Base-by-base conservation (phyloP, 2,888 invertebrate genomes). In the Lasioglossum villosulum region DNA sequence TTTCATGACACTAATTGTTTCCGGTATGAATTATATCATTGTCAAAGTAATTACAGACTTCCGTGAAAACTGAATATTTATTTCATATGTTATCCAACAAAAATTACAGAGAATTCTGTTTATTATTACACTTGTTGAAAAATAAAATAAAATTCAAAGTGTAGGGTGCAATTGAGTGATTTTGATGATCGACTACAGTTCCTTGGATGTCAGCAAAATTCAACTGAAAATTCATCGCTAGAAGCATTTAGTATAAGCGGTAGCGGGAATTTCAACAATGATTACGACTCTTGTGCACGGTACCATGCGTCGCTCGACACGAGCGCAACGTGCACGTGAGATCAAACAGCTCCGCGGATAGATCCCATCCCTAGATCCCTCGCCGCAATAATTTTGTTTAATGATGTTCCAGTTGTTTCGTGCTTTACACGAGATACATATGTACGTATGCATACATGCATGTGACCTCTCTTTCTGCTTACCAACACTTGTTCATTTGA, bases 381-480 rank as follows among this genome's bases (percentile, higher is more conserved):
- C 80, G 78, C 88, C 78, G 86, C 85, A 85, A 88, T 89, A 89
- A 92, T 91, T 91, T 89, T 83, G 82, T 88, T 90, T 89, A 91
- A 91, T 90, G 86, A 87, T 85, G 88, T 87, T 90, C 89, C 90
- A 89, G 87, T 89, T 88, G 81, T 85, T 91, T 89, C 87, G 81
- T 86, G 87, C 85, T 78, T 83, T 87, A 56, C 39, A 75, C 83
- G 75, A 80, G 59, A 37, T 45, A 63, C 34, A 34, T 63, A 10
- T 66, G 45, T 48, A 4, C 42, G 14, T 30, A 23, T 1, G 3
- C 56, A 71, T 34, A 52, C 71, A 19, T 45, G 34, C 42, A 8
- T 19, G 12, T 48, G 34, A 75, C 27, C 23, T 45, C 71, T 27
- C 84, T 82, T 84, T 75, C 78, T 78, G 82, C 52, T 72, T 59